A percentile compares a stretch with the other conserved stretches of the same genome.
phyloP scores from a whole-genome alignment of 2,113 vertebrate species.

The Copsychus sechellarum region DNA sequence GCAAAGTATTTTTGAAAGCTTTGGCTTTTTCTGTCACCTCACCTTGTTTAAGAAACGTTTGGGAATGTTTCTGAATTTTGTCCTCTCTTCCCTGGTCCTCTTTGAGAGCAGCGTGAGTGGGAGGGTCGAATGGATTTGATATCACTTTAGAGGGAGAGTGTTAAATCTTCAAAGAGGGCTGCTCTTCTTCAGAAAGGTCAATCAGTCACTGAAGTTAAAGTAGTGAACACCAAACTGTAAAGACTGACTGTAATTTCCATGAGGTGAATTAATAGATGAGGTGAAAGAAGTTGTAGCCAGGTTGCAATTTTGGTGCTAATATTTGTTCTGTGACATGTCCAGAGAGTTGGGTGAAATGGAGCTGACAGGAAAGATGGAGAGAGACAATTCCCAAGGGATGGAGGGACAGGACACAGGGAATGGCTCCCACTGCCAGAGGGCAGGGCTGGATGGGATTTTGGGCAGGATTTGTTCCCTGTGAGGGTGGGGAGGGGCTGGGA shows the following conservation, averaged over 20 bases:
- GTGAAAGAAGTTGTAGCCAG: neutral
- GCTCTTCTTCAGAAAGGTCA: conserved; percentile 6
- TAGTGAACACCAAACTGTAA: neutral
- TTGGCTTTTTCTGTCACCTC: conserved; percentile 12
- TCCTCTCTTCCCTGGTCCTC: neutral
- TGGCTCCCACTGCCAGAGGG: neutral
- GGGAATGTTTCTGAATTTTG: conserved; percentile 17
- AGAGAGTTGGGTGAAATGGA: neutral
- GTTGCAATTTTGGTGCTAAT: neutral
- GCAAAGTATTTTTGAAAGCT: neutral
- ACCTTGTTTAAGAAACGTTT: neutral
- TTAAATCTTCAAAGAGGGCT: conserved; percentile 21
- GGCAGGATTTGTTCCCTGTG: rapidly evolving
- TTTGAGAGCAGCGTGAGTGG: conserved; percentile 17
- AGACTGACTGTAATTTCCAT: neutral
- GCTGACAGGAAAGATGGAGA: neutral
- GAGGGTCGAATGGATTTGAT: conserved; percentile 32
- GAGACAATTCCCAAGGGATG: rapidly evolving
- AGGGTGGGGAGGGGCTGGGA: neutral
- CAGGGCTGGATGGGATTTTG: rapidly evolving
- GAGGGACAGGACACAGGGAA: neutral
- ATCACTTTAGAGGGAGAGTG: conserved; percentile 26
- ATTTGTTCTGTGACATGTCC: neutral
- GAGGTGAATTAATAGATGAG: neutral
- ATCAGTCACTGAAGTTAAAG: conserved; percentile 20